These are phyloP conservation scores for Myotis findleyi DNA, from an alignment of 2,797 vertebrate species.

Conservation along the genomic window DNA sequence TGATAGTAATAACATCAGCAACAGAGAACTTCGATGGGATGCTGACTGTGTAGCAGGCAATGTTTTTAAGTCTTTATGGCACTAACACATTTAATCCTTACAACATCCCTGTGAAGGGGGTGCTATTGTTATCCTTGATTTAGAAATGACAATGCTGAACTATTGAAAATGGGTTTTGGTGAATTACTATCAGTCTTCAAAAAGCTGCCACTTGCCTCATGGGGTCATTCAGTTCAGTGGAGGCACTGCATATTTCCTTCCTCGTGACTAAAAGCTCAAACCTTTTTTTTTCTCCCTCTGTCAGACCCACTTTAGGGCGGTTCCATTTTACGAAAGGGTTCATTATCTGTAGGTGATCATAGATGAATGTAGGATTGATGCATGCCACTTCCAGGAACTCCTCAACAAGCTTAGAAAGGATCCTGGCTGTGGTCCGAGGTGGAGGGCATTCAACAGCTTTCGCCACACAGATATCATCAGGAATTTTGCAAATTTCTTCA, in stretches of 20 bases:
- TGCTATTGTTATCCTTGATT: background rate
- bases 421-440: background rate
- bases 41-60: background rate
- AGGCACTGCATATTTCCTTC: background rate
- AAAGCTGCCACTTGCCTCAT: background rate
- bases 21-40: background rate
- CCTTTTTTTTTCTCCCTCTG: background rate
- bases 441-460: background rate
- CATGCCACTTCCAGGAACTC: background rate
- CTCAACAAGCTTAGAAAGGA: background rate
- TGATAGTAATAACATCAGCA: background rate
- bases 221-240: background rate
- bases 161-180: background rate
- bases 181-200: background rate
- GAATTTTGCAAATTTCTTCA: background rate
- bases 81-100: background rate
- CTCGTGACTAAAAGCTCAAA: background rate
- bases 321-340: background rate
- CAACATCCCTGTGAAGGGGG: background rate
- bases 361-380: background rate
- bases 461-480: background rate
- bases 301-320: background rate
- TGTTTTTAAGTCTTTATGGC: background rate
- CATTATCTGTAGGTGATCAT: background rate
- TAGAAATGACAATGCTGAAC: background rate